phyloP scores from a whole-genome alignment of 2,888 invertebrate genomes.

The Caenorhabditis sp. region DNA sequence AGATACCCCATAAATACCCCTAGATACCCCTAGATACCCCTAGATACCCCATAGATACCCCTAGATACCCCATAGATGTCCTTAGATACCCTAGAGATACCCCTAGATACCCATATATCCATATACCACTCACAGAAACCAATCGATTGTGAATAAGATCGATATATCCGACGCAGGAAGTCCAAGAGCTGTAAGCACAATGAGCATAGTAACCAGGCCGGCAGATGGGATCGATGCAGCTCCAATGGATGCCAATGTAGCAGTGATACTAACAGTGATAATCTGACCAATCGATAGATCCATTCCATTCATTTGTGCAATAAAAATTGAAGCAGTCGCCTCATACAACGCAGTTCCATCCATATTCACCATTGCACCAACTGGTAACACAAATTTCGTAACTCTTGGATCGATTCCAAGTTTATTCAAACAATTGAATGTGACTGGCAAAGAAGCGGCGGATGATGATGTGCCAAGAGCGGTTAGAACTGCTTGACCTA shows the following conservation, averaged over 20 bases:
- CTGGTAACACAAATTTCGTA: constrained; percentile 76
- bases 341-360: constrained; percentile 78
- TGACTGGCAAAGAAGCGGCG: constrained; percentile 78
- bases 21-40: too few relatives aligned
- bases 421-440: constrained; percentile 78
- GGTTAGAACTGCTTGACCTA: constrained; percentile 78
- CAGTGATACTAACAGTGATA: constrained; percentile 87
- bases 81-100: too few relatives aligned
- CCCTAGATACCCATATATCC: too few relatives aligned
- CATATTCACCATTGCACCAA: constrained; percentile 80
- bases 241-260: constrained; percentile 94
- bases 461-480: constrained; percentile 79
- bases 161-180: constrained; percentile 73
- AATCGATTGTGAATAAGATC: constrained; percentile 74
- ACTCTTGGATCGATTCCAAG: constrained; percentile 77
- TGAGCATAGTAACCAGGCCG: constrained; percentile 71
- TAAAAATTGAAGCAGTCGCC: constrained; percentile 85
- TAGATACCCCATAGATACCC: too few relatives aligned
- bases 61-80: too few relatives aligned
- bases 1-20: too few relatives aligned
- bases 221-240: constrained; percentile 84
- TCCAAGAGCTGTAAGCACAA: constrained; percentile 73
- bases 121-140: constrained; percentile 74
- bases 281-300: constrained; percentile 83
- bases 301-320: constrained; percentile 87